phyloP scores from a whole-genome alignment of 2,797 vertebrate species.

The Dromococcyx pavoninus region DNA sequence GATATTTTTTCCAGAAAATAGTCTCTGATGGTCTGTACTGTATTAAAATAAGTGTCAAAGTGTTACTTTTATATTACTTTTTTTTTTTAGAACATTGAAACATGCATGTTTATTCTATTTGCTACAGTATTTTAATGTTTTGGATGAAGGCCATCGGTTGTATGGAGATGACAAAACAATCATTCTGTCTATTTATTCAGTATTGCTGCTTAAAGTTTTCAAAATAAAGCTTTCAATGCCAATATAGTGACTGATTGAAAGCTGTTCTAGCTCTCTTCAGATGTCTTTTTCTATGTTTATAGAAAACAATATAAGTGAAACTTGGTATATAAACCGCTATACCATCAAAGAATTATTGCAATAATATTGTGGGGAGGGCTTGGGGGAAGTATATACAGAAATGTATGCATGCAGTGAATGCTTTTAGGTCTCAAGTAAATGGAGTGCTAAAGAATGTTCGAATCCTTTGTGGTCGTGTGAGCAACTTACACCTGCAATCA shows the following conservation, averaged over 20 bases:
- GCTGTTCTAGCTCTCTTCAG: constrained; percentile 64
- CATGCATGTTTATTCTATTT: constrained; percentile 69
- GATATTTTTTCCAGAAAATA: constrained; percentile 61
- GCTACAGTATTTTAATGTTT: constrained; percentile 73
- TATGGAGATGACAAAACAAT: constrained; percentile 75
- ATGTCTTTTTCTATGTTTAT: constrained; percentile 66
- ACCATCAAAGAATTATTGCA: constrained; percentile 69
- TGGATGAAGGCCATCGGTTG: constrained; percentile 70
- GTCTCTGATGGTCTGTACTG: constrained; percentile 53
- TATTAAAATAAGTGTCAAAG: constrained; percentile 62
- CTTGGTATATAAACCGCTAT: constrained; percentile 63
- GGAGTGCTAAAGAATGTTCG: neutral
- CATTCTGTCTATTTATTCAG: constrained; percentile 78
- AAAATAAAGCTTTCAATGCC: constrained; percentile 72
- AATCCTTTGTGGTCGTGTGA: neutral
- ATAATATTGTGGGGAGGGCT: constrained; percentile 21
- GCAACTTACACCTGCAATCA: neutral
- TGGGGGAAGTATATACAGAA: neutral
- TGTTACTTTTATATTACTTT: constrained; percentile 71
- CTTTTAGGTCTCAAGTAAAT: neutral
- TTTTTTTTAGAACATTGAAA: constrained; percentile 29
- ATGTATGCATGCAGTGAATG: constrained; percentile 6
- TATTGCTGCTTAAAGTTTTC: constrained; percentile 76
- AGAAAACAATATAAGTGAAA: constrained; percentile 62
- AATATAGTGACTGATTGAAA: constrained; percentile 64